These are phyloP conservation scores for Lepus europaeus DNA, from an alignment of 2,113 vertebrate genomes.

Conservation along the genomic window DNA sequence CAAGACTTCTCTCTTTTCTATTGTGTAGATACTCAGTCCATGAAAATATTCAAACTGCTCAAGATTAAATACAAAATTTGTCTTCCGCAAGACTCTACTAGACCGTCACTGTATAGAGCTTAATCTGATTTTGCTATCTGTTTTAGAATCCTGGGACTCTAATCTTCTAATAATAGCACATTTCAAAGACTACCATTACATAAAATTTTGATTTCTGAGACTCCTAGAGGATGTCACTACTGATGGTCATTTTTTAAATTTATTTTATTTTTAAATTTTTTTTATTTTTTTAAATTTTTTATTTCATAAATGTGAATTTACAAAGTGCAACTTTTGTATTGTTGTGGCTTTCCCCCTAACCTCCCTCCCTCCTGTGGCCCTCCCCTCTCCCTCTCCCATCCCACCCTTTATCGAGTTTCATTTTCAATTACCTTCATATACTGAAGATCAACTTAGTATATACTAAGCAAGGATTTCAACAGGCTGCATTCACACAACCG, in stretches of 20 bases:
- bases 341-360: too few relatives aligned
- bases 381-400: too few relatives aligned
- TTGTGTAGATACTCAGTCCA: neutral
- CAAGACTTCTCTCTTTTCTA: neutral
- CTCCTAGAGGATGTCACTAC: fast-evolving
- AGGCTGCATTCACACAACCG: too few relatives aligned
- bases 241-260: neutral
- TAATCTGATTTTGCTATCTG: neutral
- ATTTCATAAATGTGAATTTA: too few relatives aligned
- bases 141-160: neutral
- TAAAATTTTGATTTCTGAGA: neutral
- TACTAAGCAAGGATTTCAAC: too few relatives aligned
- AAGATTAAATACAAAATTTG: neutral
- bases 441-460: too few relatives aligned
- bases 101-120: neutral
- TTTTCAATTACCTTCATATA: too few relatives aligned
- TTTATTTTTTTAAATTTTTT: too few relatives aligned
- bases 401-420: too few relatives aligned
- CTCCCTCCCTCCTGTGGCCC: too few relatives aligned
- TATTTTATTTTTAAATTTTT: too few relatives aligned
- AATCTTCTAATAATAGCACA: neutral
- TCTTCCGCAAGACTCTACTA: neutral
- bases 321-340: too few relatives aligned
- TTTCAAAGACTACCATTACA: neutral
- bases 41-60: neutral